Base-by-base conservation (phyloP, 2,113 vertebrate species). In the Tretioscincus oriximinensis region DNA sequence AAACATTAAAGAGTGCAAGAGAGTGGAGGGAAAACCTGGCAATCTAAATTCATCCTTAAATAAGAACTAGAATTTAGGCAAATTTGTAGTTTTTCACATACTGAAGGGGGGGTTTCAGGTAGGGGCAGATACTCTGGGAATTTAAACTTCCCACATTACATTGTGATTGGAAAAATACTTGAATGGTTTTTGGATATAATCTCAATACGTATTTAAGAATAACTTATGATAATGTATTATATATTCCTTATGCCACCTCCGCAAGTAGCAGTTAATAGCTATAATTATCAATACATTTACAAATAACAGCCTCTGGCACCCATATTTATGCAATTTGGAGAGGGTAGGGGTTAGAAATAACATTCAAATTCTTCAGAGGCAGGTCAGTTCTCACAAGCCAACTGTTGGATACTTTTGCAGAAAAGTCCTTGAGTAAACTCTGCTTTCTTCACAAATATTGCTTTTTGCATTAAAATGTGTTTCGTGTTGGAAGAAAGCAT, bases 1-100 rank as follows among this genome's bases (percentile, higher is more conserved):
- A 85, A 90, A 81, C 88, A 41, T 92, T 88, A 85, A 58, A 92
- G 63, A 1, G 28, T 90, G 81, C 1, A 80, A 29, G 18, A 65
- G 29, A 72, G 11, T 89, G 72, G 47, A 71, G 5, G 64, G 26
- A 65, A 31, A 70, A 87, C 74, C 87, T 86, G 88, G 85, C 87
- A 41, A 82, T 92, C 76, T 41, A 76, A 90, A 80, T 6, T 85
- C 12, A 51, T 64, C 74, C 65, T 81, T 85, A 79, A 83, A 90
- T 78, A 85, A 73, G 84, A 0, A 72, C 63, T 49, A 72, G 66
- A 77, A 85, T 80, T 70, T 0, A 74, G 21, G 90, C 80, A 76
- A 74, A 81, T 66, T 14, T 5, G 83, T 79, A 80, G 22, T 9
- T 68, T 86, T 86, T 86, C 65, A 20, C 83, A 85, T 49, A 82